phyloP scores from a whole-genome alignment of 2,113 vertebrate genomes.

The Spea multiplicata region DNA sequence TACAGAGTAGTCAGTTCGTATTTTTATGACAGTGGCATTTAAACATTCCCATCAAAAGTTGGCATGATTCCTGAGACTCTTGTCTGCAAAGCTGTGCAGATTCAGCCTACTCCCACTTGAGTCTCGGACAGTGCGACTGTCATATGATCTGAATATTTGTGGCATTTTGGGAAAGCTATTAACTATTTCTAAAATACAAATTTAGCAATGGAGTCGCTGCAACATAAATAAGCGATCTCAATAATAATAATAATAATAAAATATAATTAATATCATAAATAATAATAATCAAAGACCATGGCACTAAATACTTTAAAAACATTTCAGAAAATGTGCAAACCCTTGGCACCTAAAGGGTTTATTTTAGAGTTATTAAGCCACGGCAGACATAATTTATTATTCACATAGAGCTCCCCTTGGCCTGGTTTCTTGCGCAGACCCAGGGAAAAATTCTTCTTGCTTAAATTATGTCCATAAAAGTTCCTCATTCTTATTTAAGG shows the following conservation, averaged over 20 bases:
- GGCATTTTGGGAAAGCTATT: neutral
- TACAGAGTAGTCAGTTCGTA: neutral
- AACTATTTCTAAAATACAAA: constrained; percentile 4
- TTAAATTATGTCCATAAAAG: neutral
- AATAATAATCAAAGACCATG: no score
- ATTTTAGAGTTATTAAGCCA: no score
- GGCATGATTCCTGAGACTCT: neutral
- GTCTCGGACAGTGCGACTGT: constrained; percentile 2
- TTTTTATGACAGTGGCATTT: neutral
- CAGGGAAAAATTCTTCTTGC: no score
- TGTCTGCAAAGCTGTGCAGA: neutral
- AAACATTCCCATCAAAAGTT: neutral
- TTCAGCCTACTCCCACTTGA: constrained; percentile 1
- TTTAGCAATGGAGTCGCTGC: neutral
- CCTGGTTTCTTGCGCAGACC: no score
- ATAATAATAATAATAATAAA: neutral
- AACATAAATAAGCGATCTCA: neutral
- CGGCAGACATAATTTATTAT: no score
- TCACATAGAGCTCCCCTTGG: no score
- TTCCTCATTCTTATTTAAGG: neutral
- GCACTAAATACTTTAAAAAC: no score
- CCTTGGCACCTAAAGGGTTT: no score
- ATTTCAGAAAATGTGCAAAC: no score
- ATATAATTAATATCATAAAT: no score
- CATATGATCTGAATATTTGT: constrained; percentile 1